Evolutionary conservation across 2,888 invertebrate genomes (phyloP), one percentile per base, ranked within the genome.

Genomic region (Nymphalis urticae): DNA sequence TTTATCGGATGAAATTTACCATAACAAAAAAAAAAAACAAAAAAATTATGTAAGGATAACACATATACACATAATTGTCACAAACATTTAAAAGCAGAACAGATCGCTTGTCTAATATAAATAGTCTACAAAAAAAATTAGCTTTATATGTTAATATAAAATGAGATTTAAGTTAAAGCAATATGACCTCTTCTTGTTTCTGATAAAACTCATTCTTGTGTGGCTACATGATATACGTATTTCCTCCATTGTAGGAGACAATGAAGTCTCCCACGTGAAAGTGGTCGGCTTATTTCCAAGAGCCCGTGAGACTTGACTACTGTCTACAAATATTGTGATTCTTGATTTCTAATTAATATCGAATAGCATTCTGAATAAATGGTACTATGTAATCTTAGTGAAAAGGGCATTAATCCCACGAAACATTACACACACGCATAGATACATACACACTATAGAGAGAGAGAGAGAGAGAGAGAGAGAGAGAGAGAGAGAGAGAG

Each of bases 241-340:
- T 61, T 50, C 48, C 48, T 17, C 54, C 56, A 62, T 66, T 56
- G 60, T 51, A 47, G 54, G 56, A 70, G 63, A 84, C 82, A 85
- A 82, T 82, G 75, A 62, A 60, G 64, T 75, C 79, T 86, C 85
- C 79, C 87, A 85, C 79, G 87, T 78, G 88, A 87, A 87, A 88
- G 88, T 86, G 82, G 74, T 75, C 54, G 74, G 79, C 79, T 79
- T 80, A 78, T 69, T 82, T 69, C 78, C 79, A 79, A 79, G 79
- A 73, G 74, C 75, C 76, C 76, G 75, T 77, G 76, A 74, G 75
- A 75, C 72, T 48, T 24, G 50, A 50, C 61, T 63, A 64, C 73
- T 76, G 77, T 72, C 75, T 77, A 71, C 72, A 72, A 72, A 74
- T 73, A 72, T 71, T 72, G 63, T 59, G 48, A 54, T 51, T 48